phyloP scores from a whole-genome alignment of 2,797 vertebrate genomes.

The Hemibagrus guttatus region DNA sequence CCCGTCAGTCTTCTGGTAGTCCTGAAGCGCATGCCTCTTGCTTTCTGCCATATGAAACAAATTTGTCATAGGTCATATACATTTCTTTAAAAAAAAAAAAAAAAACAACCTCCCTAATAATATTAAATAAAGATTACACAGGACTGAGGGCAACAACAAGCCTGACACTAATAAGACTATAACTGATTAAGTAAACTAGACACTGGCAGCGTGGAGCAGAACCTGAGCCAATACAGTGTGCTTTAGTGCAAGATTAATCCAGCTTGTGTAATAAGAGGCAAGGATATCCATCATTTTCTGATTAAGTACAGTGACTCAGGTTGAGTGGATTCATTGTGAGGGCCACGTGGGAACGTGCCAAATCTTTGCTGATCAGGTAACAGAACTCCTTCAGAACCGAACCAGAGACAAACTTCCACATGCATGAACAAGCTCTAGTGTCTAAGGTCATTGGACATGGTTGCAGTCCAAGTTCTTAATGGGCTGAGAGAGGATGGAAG shows the following conservation, averaged over 20 bases:
- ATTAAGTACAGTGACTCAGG: slow-evolving; percentile 37
- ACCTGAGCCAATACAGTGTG: slow-evolving; percentile 23
- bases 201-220: slow-evolving; percentile 1
- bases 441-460: slow-evolving; percentile 36
- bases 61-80: not conserved
- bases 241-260: slow-evolving; percentile 34
- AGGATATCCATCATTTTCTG: slow-evolving; percentile 49
- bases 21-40: slow-evolving; percentile 89
- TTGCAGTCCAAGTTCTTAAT: slow-evolving; percentile 38
- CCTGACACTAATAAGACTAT: slow-evolving; percentile 5
- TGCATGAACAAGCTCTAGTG: slow-evolving; percentile 42
- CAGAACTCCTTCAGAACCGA: slow-evolving; percentile 42
- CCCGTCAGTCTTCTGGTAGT: slow-evolving; percentile 89
- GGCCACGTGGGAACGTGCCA: slow-evolving; percentile 25
- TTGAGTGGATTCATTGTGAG: slow-evolving; percentile 37
- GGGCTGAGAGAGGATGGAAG: not conserved
- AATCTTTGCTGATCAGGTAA: slow-evolving; percentile 19
- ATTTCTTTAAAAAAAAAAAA: not conserved
- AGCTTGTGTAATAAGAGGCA: slow-evolving; percentile 42
- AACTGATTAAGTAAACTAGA: slow-evolving; percentile 5
- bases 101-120: not conserved
- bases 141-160: not conserved
- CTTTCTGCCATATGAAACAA: slow-evolving; percentile 73
- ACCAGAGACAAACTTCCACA: slow-evolving; percentile 43
- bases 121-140: slow-evolving; percentile 6